phyloP scores from a whole-genome alignment of 2,888 invertebrate genomes.

The Habroteleia sp. region DNA sequence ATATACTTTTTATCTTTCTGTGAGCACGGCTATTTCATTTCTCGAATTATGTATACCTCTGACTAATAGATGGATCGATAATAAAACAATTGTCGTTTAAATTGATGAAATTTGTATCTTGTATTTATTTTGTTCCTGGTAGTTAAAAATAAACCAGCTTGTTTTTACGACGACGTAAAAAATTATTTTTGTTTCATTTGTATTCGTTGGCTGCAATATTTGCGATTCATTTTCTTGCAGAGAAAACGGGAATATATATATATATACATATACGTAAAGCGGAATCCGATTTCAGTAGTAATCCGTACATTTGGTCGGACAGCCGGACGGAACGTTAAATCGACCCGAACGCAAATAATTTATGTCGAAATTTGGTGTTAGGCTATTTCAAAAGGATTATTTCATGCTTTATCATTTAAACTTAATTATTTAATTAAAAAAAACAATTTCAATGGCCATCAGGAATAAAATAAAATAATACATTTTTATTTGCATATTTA shows the following conservation, averaged over 20 bases:
- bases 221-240: constrained; percentile 2
- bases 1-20: constrained; percentile 25
- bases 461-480: no score
- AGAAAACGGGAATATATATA: background rate
- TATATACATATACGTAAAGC: constrained; percentile 2
- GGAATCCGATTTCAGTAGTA: constrained; percentile 37
- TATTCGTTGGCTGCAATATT: background rate
- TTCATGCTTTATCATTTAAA: background rate
- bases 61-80: constrained; percentile 7
- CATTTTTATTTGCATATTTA: no score
- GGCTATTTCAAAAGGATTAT: background rate
- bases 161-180: no score
- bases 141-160: no score
- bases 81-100: no score
- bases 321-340: background rate
- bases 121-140: no score
- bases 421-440: background rate
- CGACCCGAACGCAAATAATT: constrained; percentile 10
- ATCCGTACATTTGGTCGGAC: constrained; percentile 21
- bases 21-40: constrained; percentile 8
- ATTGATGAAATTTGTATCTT: no score
- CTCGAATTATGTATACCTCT: constrained; percentile 34
- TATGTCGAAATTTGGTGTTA: constrained; percentile 4
- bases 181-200: background rate
- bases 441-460: background rate